Conservation (phyloP, 2,888 invertebrate species). For the Euzetes globulus region DNA sequence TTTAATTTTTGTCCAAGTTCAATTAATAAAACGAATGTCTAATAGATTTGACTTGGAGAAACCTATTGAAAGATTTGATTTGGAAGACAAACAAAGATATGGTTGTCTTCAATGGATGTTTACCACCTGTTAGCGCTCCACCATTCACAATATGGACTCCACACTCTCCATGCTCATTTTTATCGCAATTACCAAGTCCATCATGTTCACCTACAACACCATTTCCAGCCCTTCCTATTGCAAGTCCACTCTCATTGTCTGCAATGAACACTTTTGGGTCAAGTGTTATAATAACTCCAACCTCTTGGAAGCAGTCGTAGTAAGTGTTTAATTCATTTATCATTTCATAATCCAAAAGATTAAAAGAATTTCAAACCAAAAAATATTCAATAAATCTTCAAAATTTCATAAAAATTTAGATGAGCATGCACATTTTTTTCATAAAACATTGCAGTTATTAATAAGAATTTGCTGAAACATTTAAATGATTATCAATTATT, state of each 20-base stretch:
- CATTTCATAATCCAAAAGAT: too few relatives aligned
- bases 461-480: too few relatives aligned
- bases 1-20: too few relatives aligned
- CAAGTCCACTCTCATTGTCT: background rate
- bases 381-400: too few relatives aligned
- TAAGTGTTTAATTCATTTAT: conserved; percentile 28
- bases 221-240: background rate
- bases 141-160: background rate
- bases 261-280: conserved; percentile 15
- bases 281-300: conserved; percentile 29
- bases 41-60: too few relatives aligned
- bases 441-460: too few relatives aligned
- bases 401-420: too few relatives aligned
- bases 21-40: too few relatives aligned
- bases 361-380: too few relatives aligned
- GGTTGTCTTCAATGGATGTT: background rate
- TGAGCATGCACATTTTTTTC: too few relatives aligned
- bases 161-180: conserved; percentile 1
- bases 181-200: conserved; percentile 7
- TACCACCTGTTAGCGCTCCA: background rate
- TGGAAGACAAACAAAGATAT: background rate
- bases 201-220: conserved; percentile 5
- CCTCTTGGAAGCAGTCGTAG: conserved; percentile 39
- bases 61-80: background rate
- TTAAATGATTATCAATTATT: too few relatives aligned